Evolutionary conservation across 2,113 vertebrate genomes (phyloP).

Genomic region (Kryptolebias marmoratus): DNA sequence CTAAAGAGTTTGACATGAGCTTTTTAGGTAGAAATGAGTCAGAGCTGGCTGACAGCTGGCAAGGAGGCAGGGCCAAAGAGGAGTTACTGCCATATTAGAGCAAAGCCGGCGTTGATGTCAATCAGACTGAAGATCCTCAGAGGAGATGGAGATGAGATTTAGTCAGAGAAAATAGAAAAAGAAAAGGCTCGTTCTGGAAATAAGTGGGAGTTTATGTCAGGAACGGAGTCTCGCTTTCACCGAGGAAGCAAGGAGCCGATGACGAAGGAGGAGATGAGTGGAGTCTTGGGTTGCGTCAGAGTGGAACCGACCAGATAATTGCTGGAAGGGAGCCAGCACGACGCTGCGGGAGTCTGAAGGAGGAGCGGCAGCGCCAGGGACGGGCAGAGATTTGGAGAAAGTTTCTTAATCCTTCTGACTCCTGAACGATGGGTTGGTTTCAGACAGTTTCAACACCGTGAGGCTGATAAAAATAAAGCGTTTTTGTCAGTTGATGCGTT

Average conservation of each 20-base stretch:
- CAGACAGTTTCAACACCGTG: conserved; percentile 12
- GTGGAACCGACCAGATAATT: conserved; percentile 75
- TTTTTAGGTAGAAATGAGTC: conserved; percentile 49
- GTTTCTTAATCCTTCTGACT: conserved; percentile 29
- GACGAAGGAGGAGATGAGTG: conserved; percentile 66
- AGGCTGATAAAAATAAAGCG: conserved; percentile 40
- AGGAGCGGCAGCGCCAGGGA: conserved; percentile 39
- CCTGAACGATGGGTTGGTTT: conserved; percentile 42
- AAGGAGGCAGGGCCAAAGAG: conserved; percentile 33
- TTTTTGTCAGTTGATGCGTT: conserved; percentile 51
- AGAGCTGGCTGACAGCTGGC: conserved; percentile 47
- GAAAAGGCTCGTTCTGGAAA: conserved; percentile 50
- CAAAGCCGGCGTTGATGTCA: conserved; percentile 29
- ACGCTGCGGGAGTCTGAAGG: conserved; percentile 57
- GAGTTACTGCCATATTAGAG: conserved; percentile 51
- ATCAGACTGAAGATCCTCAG: conserved; percentile 32
- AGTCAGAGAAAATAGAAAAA: conserved; percentile 8
- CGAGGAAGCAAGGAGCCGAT: conserved; percentile 59
- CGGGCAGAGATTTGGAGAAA: not conserved
- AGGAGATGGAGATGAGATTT: conserved; percentile 49
- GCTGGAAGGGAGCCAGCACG: conserved; percentile 64
- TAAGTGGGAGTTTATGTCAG: conserved; percentile 69
- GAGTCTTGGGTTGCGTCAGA: conserved; percentile 71
- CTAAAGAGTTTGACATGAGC: conserved; percentile 7
- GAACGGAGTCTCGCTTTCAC: conserved; percentile 57